Evolutionary conservation across 2,113 vertebrate species (phyloP), one percentile per base, ranked within the genome.

Genomic region (Eurypyga helias): DNA sequence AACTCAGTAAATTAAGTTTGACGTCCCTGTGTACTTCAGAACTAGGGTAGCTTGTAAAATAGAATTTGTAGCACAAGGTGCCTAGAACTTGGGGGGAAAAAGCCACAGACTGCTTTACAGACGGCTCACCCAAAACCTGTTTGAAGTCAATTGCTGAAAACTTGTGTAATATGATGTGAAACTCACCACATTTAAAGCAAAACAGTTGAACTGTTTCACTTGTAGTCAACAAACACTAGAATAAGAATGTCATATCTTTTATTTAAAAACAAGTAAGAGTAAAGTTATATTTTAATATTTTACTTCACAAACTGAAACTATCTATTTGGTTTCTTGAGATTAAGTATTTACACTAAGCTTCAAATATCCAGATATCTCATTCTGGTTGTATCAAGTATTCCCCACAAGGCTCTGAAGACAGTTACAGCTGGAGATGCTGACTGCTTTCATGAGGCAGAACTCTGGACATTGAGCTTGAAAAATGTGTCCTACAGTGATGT

Each of bases 1-100:
- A 95, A 92, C 78, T 87, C 82, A 90, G 83, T 19, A 97, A 95
- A 98, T 96, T 94, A 73, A 9, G 66, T 89, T 66, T 95, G 95
- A 97, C 0, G 5, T 84, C 25, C 49, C 41, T 70, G 19, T 87
- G 95, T 92, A 85, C 90, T 97, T 97, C 77, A 97, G 83, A 98
- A 93, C 48, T 77, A 91, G 66, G 48, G 36, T 79, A 90, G 52
- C 23, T 67, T 52, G 92, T 69, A 92, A 93, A 48, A 46, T 4
- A 92, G 80, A 78, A 49, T 76, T 66, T 95, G 92, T 54, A 94
- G 80, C 15, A 96, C 43, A 85, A 75, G 36, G 49, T 62, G 9
- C 12, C 55, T 60, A 67, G 60, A 86, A 94, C 0, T 38, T 8
- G 10, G 36, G 21, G 7, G 8, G 41, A 10, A n/a, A 58, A 87